Evolutionary conservation across 1,140 invertebrate genomes (phyloP).

Genomic region (Caenorhabditis inopinata): DNA sequence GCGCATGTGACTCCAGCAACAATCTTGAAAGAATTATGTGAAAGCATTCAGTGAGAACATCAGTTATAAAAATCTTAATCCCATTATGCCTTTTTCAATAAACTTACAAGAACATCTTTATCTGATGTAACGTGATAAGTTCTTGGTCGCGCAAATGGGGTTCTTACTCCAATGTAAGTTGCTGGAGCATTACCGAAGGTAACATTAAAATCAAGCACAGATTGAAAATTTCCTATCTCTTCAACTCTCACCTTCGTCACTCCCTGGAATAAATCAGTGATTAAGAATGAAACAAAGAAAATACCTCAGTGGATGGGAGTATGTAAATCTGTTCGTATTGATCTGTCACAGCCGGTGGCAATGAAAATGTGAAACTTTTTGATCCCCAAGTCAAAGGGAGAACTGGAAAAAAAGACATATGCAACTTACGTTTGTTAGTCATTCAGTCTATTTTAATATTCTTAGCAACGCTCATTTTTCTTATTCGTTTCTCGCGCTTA

Average conservation of each 20-base stretch:
- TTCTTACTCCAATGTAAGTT: slow-evolving; percentile 3
- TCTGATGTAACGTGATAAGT: slow-evolving; percentile 28
- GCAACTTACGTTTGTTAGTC: not conserved
- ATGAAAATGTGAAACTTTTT: slow-evolving; percentile 5
- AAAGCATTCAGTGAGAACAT: not conserved
- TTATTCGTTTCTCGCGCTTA: too few relatives aligned
- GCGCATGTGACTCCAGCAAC: slow-evolving; percentile 39
- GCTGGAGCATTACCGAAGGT: not conserved
- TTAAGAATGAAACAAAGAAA: too few relatives aligned
- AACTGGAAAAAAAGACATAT: not conserved
- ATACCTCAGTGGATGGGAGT: not conserved
- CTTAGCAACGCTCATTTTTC: too few relatives aligned
- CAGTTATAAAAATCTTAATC: not conserved
- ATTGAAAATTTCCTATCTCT: not conserved
- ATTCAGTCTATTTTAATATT: not conserved
- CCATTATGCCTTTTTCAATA: too few relatives aligned
- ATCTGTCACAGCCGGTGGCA: not conserved
- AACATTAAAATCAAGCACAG: not conserved
- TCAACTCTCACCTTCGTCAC: not conserved
- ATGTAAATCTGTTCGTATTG: slow-evolving; percentile 15
- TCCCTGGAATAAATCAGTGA: not conserved
- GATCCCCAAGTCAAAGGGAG: slow-evolving; percentile 9
- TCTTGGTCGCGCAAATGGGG: not conserved
- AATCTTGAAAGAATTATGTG: not conserved
- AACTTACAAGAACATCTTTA: slow-evolving; percentile 11